phyloP scores from a whole-genome alignment of 2,888 invertebrate genomes.

The Synergus japonicus region DNA sequence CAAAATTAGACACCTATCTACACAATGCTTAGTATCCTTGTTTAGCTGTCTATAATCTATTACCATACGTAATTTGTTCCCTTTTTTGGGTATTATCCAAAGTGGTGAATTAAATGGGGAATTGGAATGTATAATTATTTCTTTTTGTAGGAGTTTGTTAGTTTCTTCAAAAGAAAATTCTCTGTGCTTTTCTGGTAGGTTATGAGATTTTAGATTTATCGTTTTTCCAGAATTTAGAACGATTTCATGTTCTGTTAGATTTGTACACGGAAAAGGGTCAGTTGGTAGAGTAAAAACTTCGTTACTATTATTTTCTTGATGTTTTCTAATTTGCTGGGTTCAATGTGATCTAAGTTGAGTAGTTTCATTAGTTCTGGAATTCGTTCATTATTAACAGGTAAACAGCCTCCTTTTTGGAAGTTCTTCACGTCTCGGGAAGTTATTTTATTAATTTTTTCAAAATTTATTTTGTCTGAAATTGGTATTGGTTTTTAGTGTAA shows the following conservation, averaged over 20 bases:
- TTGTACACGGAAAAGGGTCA: background rate
- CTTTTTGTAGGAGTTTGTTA: background rate
- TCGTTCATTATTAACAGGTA: background rate
- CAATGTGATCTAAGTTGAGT: background rate
- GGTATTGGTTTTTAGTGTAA: background rate
- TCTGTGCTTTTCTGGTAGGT: background rate
- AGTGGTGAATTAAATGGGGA: background rate
- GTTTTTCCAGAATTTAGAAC: background rate
- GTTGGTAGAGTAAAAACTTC: background rate
- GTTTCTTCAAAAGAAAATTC: background rate
- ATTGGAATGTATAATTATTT: background rate
- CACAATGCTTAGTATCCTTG: background rate
- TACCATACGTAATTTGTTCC: too few relatives aligned
- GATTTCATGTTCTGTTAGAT: background rate
- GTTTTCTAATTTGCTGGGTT: background rate
- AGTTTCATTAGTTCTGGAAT: background rate
- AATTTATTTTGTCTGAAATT: background rate
- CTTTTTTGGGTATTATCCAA: background rate
- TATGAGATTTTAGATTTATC: slow-evolving; percentile 1
- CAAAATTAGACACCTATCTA: too few relatives aligned
- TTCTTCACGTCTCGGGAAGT: background rate
- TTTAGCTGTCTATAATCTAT: too few relatives aligned
- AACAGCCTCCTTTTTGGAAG: background rate
- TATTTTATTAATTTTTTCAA: too few relatives aligned
- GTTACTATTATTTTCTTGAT: background rate